These are phyloP conservation scores for Drosophila merina DNA, from an alignment of 2,888 invertebrate genomes.

Conservation along the genomic window DNA sequence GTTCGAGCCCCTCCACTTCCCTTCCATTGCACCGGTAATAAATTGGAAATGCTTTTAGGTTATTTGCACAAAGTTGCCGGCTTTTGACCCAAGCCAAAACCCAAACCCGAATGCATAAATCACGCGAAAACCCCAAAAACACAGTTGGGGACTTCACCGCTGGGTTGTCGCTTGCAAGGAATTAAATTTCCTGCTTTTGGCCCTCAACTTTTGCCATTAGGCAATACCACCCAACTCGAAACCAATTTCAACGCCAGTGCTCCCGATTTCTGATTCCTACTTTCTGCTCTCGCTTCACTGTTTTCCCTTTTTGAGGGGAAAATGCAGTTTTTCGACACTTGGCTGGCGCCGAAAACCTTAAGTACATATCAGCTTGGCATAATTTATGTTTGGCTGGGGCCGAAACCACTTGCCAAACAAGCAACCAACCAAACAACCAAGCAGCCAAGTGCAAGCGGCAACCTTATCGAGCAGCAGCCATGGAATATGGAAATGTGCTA, in stretches of 20 bases:
- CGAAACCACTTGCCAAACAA: neutral
- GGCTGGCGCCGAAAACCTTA: constrained; percentile 45
- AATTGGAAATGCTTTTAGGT: constrained; percentile 60
- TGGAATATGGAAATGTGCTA: constrained; percentile 53
- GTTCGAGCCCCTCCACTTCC: no score
- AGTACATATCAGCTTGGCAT: constrained; percentile 57
- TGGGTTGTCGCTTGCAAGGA: constrained; percentile 47
- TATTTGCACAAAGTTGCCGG: constrained; percentile 58
- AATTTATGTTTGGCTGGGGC: constrained; percentile 58
- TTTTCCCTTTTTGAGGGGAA: constrained; percentile 9
- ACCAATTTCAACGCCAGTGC: neutral
- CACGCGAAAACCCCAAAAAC: constrained; percentile 56
- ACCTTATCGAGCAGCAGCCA: constrained; percentile 41
- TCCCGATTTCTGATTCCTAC: neutral
- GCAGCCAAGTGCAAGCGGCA: constrained; percentile 29
- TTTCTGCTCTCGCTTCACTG: constrained; percentile 2
- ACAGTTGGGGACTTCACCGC: constrained; percentile 32
- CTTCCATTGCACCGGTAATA: constrained; percentile 56
- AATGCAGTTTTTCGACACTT: constrained; percentile 60
- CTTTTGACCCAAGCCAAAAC: constrained; percentile 30
- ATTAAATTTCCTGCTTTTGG: constrained; percentile 41
- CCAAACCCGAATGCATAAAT: constrained; percentile 69
- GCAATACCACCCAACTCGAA: constrained; percentile 5
- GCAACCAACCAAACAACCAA: constrained; percentile 25
- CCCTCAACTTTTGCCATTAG: constrained; percentile 66